Conservation (phyloP, 1,140 invertebrate species). For the Tenebrio molitor region DNA sequence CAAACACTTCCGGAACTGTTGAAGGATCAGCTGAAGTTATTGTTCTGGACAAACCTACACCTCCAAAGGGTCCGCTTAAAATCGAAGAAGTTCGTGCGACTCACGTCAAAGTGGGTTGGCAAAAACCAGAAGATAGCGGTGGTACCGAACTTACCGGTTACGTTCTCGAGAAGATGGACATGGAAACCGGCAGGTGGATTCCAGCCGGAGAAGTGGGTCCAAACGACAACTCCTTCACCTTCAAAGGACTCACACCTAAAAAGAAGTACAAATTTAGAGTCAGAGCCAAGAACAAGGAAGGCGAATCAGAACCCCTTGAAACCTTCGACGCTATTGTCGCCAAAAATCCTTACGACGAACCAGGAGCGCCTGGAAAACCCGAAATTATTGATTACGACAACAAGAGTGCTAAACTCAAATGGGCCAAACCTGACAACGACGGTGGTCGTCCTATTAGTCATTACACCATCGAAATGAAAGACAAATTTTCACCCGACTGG, state of each 20-base stretch:
- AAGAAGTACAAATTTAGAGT: slow-evolving; percentile 99
- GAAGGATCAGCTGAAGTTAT: slow-evolving; percentile 89
- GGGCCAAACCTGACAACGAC: slow-evolving; percentile 90
- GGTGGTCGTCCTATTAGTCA: slow-evolving; percentile 96
- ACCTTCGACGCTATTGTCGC: slow-evolving; percentile 90
- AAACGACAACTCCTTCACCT: slow-evolving; percentile 84
- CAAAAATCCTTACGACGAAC: slow-evolving; percentile 97
- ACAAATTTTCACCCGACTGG: slow-evolving; percentile 94
- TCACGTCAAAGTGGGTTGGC: slow-evolving; percentile 95
- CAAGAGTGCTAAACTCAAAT: slow-evolving; percentile 89
- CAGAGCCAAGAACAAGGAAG: slow-evolving; percentile 98
- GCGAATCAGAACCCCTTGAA: slow-evolving; percentile 95
- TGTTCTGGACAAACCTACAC: slow-evolving; percentile 90
- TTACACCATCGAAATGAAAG: slow-evolving; percentile 96
- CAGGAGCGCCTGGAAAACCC: slow-evolving; percentile 90
- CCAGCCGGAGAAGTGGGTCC: slow-evolving; percentile 92
- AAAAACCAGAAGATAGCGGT: slow-evolving; percentile 93
- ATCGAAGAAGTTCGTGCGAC: slow-evolving; percentile 90
- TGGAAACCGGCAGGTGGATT: slow-evolving; percentile 93
- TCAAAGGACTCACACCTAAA: slow-evolving; percentile 94
- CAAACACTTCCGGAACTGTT: slow-evolving; percentile 87
- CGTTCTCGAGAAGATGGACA: slow-evolving; percentile 96
- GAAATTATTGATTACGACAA: slow-evolving; percentile 96
- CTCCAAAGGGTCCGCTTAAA: slow-evolving; percentile 88
- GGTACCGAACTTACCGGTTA: slow-evolving; percentile 96